These are phyloP conservation scores for Lasioglossum lativentre DNA, from an alignment of 2,888 invertebrate species.

Conservation along the genomic window DNA sequence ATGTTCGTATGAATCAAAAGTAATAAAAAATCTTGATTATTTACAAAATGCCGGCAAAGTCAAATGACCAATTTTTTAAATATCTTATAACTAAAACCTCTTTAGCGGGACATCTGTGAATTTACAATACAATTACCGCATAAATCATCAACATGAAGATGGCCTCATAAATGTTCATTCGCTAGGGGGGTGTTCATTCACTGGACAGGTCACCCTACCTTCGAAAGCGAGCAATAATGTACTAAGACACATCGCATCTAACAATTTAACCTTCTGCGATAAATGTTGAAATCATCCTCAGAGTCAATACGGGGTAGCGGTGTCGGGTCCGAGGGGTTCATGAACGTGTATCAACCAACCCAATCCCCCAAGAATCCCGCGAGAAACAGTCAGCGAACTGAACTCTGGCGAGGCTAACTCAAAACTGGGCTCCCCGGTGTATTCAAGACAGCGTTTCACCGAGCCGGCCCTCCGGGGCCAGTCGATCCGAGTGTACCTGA, in stretches of 20 bases:
- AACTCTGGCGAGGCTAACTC: background rate
- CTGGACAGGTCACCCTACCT: background rate
- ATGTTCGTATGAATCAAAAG: background rate
- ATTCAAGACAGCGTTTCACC: slow-evolving; percentile 1
- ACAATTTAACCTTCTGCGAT: background rate
- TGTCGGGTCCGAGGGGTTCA: background rate
- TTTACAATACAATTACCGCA: no score
- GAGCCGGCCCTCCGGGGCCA: background rate
- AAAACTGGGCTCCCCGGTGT: background rate
- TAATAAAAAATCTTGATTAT: background rate
- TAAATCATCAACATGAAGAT: no score
- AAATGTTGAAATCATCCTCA: background rate
- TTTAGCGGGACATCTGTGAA: no score
- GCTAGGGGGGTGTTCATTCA: no score
- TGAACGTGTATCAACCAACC: background rate
- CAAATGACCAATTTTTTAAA: background rate
- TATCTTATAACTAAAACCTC: background rate
- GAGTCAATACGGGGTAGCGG: no score
- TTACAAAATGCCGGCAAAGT: no score
- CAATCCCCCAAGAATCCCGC: no score
- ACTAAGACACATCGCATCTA: no score
- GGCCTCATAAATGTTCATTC: background rate
- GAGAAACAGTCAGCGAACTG: background rate
- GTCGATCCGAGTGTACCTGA: slow-evolving; percentile 72
- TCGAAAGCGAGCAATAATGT: no score